Conservation (phyloP, 2,113 vertebrate species). For the Aptenodytes forsteri region DNA sequence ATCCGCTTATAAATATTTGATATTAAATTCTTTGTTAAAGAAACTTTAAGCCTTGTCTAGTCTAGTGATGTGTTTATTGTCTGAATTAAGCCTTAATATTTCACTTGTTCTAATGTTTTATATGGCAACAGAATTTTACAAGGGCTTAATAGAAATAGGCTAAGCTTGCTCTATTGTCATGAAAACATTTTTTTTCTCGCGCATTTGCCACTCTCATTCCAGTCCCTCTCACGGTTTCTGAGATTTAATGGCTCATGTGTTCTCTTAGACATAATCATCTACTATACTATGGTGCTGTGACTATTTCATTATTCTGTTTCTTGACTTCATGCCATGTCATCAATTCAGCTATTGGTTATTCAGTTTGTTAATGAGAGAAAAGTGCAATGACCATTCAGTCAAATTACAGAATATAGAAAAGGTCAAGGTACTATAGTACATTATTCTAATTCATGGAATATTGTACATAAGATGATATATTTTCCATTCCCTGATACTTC, state of each 20-base stretch:
- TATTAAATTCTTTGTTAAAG: constrained; percentile 56
- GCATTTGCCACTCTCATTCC: not conserved
- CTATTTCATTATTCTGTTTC: constrained; percentile 36
- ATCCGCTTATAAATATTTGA: constrained; percentile 63
- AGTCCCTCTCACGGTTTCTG: not conserved
- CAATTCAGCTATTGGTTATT: constrained; percentile 21
- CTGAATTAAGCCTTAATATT: constrained; percentile 49
- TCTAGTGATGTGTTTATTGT: constrained; percentile 53
- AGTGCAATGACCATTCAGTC: constrained; percentile 24
- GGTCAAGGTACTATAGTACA: constrained; percentile 35
- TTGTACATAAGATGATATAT: not conserved
- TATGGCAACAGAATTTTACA: constrained; percentile 16
- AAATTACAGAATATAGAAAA: constrained; percentile 62
- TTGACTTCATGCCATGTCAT: constrained; percentile 34
- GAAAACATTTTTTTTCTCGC: not conserved
- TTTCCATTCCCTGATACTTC: not conserved
- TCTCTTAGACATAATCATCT: not conserved
- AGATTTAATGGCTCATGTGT: constrained; percentile 16
- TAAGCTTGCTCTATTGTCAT: not conserved
- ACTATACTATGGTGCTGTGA: not conserved
- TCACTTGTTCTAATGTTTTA: constrained; percentile 10
- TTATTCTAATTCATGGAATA: constrained; percentile 47
- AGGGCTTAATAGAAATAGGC: not conserved
- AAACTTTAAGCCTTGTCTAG: constrained; percentile 46
- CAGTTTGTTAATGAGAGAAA: constrained; percentile 29